Evolutionary conservation across 2,113 vertebrate species (phyloP).

Genomic region (Cynoglossus semilaevis): DNA sequence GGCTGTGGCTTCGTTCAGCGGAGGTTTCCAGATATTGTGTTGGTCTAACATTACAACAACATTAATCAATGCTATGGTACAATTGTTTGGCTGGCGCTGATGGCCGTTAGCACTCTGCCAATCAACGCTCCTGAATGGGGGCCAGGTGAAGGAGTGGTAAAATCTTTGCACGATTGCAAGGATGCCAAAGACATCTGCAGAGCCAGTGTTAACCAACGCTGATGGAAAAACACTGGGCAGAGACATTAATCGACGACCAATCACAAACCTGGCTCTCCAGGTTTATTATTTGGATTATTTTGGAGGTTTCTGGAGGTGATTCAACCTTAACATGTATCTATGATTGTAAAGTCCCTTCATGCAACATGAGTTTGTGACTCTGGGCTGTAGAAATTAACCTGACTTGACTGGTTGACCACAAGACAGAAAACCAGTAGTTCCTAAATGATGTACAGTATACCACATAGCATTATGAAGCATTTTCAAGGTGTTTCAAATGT

Average conservation of each 20-base stretch:
- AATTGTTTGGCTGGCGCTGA: slow-evolving; percentile 60
- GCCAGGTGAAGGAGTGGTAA: slow-evolving; percentile 34
- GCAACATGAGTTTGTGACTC: too few species aligned
- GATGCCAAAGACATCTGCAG: slow-evolving; percentile 31
- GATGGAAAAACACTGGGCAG: slow-evolving; percentile 18
- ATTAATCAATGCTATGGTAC: slow-evolving; percentile 65
- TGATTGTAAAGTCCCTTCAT: too few species aligned
- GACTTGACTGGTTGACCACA: not conserved
- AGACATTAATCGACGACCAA: slow-evolving; percentile 36
- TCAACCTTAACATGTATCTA: too few species aligned
- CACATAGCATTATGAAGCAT: too few species aligned
- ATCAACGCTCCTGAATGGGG: slow-evolving; percentile 48
- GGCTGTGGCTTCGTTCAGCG: slow-evolving; percentile 38
- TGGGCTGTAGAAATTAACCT: too few species aligned
- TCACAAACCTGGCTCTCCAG: slow-evolving; percentile 14
- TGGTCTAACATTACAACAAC: slow-evolving; percentile 64
- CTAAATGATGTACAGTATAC: too few species aligned
- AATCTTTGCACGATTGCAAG: slow-evolving; percentile 33
- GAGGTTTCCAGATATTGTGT: slow-evolving; percentile 79
- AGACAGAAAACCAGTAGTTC: too few species aligned
- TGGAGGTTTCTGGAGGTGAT: too few species aligned
- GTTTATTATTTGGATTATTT: not conserved
- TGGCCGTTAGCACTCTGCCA: slow-evolving; percentile 51
- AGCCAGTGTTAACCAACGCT: slow-evolving; percentile 21
- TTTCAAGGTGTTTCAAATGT: too few species aligned